Percentiles rank a stretch among this genome's conserved stretches.
phyloP scores from a whole-genome alignment of 2,888 invertebrate genomes.

The Leptarthrus brevirostris region DNA sequence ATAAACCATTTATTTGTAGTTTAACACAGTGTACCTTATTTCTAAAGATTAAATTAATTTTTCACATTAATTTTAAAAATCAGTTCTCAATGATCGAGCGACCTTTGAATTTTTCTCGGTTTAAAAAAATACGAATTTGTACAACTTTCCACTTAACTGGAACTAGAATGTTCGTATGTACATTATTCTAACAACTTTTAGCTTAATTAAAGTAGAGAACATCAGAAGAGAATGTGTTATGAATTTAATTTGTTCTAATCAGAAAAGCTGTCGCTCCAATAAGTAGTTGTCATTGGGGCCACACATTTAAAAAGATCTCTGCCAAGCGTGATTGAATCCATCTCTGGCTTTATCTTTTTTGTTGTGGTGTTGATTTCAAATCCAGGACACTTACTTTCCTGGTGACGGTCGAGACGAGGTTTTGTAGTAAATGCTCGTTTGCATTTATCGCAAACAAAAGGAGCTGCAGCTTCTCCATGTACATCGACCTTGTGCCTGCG shows the following conservation, averaged over 20 bases:
- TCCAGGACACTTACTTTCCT: slow-evolving; percentile 55
- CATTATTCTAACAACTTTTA: neutral
- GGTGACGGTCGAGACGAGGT: slow-evolving; percentile 62
- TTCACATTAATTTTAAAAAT: no score
- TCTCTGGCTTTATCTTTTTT: slow-evolving; percentile 53
- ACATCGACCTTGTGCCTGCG: slow-evolving; percentile 63
- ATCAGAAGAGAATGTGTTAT: neutral
- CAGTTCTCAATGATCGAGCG: neutral
- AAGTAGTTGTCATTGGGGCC: slow-evolving; percentile 67
- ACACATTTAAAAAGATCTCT: slow-evolving; percentile 67
- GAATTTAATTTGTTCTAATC: slow-evolving; percentile 59
- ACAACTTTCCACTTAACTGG: slow-evolving; percentile 13
- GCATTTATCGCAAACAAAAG: slow-evolving; percentile 64
- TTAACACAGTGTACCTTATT: no score
- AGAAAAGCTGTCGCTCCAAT: slow-evolving; percentile 68
- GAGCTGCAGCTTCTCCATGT: slow-evolving; percentile 60
- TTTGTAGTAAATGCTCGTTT: slow-evolving; percentile 63
- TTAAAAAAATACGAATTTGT: slow-evolving; percentile 29
- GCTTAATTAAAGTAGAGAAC: neutral
- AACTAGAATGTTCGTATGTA: slow-evolving; percentile 9
- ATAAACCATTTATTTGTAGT: no score
- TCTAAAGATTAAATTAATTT: no score
- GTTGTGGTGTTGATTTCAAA: slow-evolving; percentile 46
- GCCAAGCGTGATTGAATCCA: slow-evolving; percentile 60
- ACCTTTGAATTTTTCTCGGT: neutral